Percentiles rank a stretch among this genome's conserved stretches.
These are phyloP conservation scores for Periophthalmodon schlosseri DNA, from an alignment of 2,113 vertebrate genomes.

Conservation along the genomic window DNA sequence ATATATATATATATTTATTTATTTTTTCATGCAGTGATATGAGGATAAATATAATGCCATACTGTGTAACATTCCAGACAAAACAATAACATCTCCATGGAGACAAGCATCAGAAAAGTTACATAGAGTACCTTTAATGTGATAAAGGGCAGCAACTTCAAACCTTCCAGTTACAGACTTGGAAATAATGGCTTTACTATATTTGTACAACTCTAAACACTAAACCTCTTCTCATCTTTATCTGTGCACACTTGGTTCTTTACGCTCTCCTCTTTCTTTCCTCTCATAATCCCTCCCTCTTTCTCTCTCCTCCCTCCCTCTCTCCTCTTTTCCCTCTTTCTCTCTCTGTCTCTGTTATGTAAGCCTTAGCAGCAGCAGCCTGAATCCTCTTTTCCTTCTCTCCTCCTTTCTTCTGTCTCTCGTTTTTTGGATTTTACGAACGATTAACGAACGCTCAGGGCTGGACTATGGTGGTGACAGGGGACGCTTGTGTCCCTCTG, in stretches of 20 bases:
- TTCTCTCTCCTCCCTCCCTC: conserved; percentile 28
- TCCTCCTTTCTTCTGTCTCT: not conserved
- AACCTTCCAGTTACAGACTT: too few species aligned
- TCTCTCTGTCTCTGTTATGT: conserved; percentile 68
- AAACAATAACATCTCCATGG: too few species aligned
- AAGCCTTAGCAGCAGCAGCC: conserved; percentile 50
- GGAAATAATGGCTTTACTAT: too few species aligned
- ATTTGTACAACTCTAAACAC: not conserved
- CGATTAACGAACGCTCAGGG: not conserved
- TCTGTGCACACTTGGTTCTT: conserved; percentile 5
- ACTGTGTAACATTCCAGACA: too few species aligned
- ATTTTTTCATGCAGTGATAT: too few species aligned
- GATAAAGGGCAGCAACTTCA: too few species aligned
- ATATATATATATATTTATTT: too few species aligned
- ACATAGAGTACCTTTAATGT: too few species aligned
- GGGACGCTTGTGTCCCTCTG: not conserved
- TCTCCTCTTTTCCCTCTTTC: conserved; percentile 48
- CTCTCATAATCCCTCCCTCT: not conserved
- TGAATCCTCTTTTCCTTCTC: conserved; percentile 26
- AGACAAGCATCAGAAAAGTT: too few species aligned
- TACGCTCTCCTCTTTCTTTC: not conserved
- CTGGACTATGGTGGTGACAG: conserved; percentile 4
- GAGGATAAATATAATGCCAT: too few species aligned
- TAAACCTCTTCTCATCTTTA: not conserved
- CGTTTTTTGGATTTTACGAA: not conserved